A percentile compares a stretch with the other conserved stretches of the same genome.
phyloP scores from a whole-genome alignment of 2,888 invertebrate genomes.

The Euplexia lucipara region DNA sequence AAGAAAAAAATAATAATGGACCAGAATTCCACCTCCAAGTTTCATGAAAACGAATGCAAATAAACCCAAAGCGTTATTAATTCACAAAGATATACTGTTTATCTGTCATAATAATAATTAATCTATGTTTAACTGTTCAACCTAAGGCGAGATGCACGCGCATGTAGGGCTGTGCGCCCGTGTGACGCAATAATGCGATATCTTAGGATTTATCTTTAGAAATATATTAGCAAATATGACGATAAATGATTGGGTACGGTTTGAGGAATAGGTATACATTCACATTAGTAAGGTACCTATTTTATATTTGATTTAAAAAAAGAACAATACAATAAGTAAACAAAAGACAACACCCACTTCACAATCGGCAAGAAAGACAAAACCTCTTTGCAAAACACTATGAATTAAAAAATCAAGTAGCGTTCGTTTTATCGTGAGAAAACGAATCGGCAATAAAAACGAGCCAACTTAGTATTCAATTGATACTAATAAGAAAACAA shows the following conservation, averaged over 20 bases:
- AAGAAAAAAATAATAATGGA: not conserved
- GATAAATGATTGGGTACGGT: constrained; percentile 66
- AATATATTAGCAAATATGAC: constrained; percentile 87
- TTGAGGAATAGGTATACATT: too few species aligned
- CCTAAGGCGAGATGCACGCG: constrained; percentile 69
- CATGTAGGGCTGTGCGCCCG: constrained; percentile 71
- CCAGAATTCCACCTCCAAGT: not conserved
- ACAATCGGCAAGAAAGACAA: not conserved
- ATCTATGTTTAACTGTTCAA: constrained; percentile 62
- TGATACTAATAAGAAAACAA: constrained; percentile 65
- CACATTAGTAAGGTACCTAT: too few species aligned
- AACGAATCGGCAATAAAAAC: constrained; percentile 41
- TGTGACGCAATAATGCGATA: constrained; percentile 71
- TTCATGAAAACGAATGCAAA: not conserved
- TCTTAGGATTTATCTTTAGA: constrained; percentile 82
- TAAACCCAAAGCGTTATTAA: constrained; percentile 2
- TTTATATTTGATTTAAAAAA: not conserved
- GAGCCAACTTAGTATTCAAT: constrained; percentile 57
- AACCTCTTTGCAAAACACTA: constrained; percentile 17
- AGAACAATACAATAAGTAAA: not conserved
- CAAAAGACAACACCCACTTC: not conserved
- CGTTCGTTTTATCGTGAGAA: constrained; percentile 55
- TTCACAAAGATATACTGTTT: constrained; percentile 26
- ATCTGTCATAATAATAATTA: constrained; percentile 56
- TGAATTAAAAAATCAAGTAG: constrained; percentile 43